Percentiles rank a stretch among this genome's conserved stretches.
phyloP scores from a whole-genome alignment of 2,113 vertebrate genomes.

The Pituophis catenifer region DNA sequence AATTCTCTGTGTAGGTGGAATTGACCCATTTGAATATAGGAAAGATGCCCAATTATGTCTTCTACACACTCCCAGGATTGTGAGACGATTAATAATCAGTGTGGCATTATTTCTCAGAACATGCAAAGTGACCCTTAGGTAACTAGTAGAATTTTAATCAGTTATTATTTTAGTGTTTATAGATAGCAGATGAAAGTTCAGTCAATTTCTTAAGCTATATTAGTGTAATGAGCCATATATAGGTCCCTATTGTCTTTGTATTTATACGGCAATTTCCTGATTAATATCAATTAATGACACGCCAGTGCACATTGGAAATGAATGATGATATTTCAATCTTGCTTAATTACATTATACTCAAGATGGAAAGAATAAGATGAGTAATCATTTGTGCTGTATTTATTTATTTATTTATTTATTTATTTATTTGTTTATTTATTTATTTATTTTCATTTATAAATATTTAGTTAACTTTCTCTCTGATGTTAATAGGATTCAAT shows the following conservation, averaged over 20 bases:
- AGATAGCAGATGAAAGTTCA: conserved; percentile 39
- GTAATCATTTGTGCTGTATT: conserved; percentile 31
- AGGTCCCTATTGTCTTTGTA: conserved; percentile 39
- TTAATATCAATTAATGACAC: conserved; percentile 69
- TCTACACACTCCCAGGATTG: neutral
- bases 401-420: conserved; percentile 18
- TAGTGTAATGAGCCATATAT: conserved; percentile 58
- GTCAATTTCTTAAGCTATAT: conserved; percentile 48
- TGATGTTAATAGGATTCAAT: neutral
- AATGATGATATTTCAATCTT: conserved; percentile 51
- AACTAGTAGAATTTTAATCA: conserved; percentile 18
- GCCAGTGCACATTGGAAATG: conserved; percentile 55
- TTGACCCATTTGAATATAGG: neutral
- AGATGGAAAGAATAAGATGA: conserved; percentile 28
- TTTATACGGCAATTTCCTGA: conserved; percentile 57
- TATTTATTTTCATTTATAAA: conserved; percentile 38
- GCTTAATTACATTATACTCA: conserved; percentile 40
- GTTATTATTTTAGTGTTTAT: conserved; percentile 14
- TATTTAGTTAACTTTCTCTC: neutral
- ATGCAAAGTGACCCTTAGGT: neutral
- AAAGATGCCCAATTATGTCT: neutral
- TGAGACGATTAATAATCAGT: neutral
- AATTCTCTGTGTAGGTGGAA: neutral
- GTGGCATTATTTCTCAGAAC: neutral
- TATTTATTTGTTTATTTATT: neutral